Evolutionary conservation across 2,797 vertebrate species (phyloP), one percentile per base, ranked within the genome.

Genomic region (Tinamus major): DNA sequence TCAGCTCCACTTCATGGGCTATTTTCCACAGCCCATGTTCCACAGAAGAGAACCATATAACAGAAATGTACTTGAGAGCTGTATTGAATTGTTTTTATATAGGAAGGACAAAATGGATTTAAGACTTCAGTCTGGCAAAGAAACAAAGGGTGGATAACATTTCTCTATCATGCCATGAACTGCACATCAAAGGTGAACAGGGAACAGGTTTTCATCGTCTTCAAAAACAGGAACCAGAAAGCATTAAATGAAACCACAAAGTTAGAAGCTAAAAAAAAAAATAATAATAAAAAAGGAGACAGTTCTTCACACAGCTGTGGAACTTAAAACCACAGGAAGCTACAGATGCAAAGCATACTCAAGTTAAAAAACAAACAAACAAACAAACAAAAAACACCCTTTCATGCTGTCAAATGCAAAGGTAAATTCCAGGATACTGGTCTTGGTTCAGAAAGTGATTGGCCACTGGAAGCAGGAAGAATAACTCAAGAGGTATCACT

Each of bases 401-500:
- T 4, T 1, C 19, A 83, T 35, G 44, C 10, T 31, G 20, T 17
- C 21, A 37, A 48, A 63, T 37, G 56, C 23, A 42, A 80, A 91
- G 11, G 19, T 17, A 74, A 89, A 65, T 13, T 68, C 16, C 64
- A 59, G 65, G 61, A 55, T 14, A 79, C 3, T 4, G 19, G 13
- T 27, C 61, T 75, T 27, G 62, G 41, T 67, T 59, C 37, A 83
- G 33, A 31, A 87, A 79, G 61, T 48, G 17, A 8, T 37, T 53
- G 76, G 68, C 37, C 53, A 58, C 11, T 4, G 7, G 37, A 33
- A 85, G 41, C 24, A 24, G 42, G 12, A 4, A 91, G 17, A 85
- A 0, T 11, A 89, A 71, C 13, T 31, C 59, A 0, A 51, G 16
- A 62, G 65, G 41, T 49, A 70, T 19, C 23, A 3, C 0, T 9